A percentile compares a stretch with the other conserved stretches of the same genome.
Conservation (phyloP, 2,113 vertebrate genomes). For the Tetrao urogallus region DNA sequence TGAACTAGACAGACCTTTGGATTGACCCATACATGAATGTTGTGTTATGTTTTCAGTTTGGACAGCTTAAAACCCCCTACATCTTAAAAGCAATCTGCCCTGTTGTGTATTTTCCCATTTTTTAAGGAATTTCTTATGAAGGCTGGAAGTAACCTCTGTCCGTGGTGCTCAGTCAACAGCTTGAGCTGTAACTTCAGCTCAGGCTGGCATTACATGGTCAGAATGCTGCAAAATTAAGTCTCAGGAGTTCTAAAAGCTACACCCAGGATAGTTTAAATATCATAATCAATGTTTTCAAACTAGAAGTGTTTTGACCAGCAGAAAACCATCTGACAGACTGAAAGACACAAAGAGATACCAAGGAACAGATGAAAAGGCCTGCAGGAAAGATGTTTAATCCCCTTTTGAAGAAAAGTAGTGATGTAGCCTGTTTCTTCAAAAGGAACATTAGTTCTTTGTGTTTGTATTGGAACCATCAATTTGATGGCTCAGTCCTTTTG, state of each 20-base stretch:
- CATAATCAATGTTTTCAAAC: neutral
- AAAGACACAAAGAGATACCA: neutral
- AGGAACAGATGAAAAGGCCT: neutral
- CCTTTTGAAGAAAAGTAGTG: neutral
- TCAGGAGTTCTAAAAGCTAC: neutral
- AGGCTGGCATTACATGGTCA: neutral
- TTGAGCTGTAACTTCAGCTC: neutral
- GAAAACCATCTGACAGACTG: neutral
- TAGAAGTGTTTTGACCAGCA: neutral
- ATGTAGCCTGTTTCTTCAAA: neutral
- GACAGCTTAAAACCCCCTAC: neutral
- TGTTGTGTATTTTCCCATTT: neutral
- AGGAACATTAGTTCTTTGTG: neutral
- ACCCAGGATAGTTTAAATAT: neutral
- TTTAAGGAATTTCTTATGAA: neutral
- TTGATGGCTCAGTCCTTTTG: neutral
- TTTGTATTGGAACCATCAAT: neutral
- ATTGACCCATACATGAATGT: neutral
- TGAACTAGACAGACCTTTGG: neutral
- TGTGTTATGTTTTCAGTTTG: neutral
- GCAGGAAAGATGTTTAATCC: neutral
- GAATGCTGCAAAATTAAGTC: neutral
- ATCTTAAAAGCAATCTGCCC: neutral
- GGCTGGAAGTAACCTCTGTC: slow-evolving; percentile 24
- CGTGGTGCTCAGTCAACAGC: slow-evolving; percentile 19